A percentile compares a stretch with the other conserved stretches of the same genome.
Evolutionary conservation across 2,888 invertebrate species (phyloP).

Genomic region (Pandemis heparana): DNA sequence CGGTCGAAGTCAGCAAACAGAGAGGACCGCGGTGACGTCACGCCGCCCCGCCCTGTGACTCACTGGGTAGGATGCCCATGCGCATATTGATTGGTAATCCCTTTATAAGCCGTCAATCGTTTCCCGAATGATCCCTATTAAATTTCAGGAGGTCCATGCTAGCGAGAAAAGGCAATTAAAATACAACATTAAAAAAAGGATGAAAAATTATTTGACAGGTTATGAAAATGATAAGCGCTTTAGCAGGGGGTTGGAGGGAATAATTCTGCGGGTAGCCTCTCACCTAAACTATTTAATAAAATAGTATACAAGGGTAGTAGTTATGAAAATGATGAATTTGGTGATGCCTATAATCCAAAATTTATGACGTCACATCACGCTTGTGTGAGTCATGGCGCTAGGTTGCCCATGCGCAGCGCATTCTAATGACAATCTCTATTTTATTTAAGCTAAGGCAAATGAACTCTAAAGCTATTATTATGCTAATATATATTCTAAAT

Average conservation of each 20-base stretch:
- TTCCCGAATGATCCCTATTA: neutral
- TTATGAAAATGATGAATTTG: neutral
- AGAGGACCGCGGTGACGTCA: constrained; percentile 4
- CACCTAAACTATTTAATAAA: no score
- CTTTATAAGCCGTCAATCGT: neutral
- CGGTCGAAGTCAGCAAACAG: constrained; percentile 3
- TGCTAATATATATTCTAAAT: no score
- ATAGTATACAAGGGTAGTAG: no score
- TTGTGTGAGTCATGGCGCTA: constrained; percentile 28
- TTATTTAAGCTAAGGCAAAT: neutral
- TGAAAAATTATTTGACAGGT: neutral
- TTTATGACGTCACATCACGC: constrained; percentile 17
- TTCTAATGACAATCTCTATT: neutral
- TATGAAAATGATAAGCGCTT: neutral
- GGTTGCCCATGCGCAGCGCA: constrained; percentile 1
- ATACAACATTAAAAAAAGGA: no score
- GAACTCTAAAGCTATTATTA: no score
- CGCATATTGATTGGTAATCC: neutral
- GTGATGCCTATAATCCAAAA: neutral
- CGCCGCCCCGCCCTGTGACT: constrained; percentile 10
- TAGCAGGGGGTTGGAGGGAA: no score
- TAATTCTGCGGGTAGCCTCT: no score
- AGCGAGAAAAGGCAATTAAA: neutral
- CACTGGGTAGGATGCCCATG: neutral
- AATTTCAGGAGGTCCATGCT: neutral